Base-by-base conservation (phyloP, 2,888 invertebrate species). In the Carterocephalus palaemon region DNA sequence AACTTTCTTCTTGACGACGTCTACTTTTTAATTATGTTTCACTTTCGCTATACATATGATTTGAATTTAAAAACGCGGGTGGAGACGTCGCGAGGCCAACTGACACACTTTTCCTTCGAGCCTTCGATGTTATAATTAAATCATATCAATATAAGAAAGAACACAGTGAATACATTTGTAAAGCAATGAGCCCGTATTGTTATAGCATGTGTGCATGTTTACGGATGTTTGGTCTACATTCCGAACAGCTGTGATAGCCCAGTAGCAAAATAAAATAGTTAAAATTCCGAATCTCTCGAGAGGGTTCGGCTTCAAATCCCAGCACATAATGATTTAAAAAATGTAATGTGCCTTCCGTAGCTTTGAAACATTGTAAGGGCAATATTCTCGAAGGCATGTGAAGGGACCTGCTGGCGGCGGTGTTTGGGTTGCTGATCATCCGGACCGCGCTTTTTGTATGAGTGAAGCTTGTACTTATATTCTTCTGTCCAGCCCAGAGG, bases 31-130 rank as follows among this genome's bases (percentile, higher is more conserved):
- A 46, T 41, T 24, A 28, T 7, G 19, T 48, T 48, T 46, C 41
- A 46, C 48, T 39, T 42, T 32, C 28, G 5, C 37, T 40, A n/a
- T n/a, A n/a, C 32, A 26, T 17, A 13, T 22, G 29, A 40, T 46
- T 31, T 40, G 24, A 46, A 37, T 34, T 23, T 33, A 34, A 47
- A 46, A 36, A 60, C 56, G 56, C 57, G 57, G 59, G 56, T 60
- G 67, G 28, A n/a, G n/a, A 65, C 62, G 64, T 51, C 62, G 53
- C 62, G 60, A 71, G 65, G 62, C 66, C 69, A 59, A 59, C 66
- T 84, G 82, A 80, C 83, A 81, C 63, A 84, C 74, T 78, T 82
- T 75, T n/a, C n/a, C n/a, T n/a, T n/a, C n/a, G n/a, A n/a, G n/a
- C 67, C 57, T 52, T 54, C 60, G 62, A 68, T 73, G 70, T 75